A percentile compares a stretch with the other conserved stretches of the same genome.
phyloP scores from a whole-genome alignment of 2,797 vertebrate genomes.

The Macropodus opercularis region DNA sequence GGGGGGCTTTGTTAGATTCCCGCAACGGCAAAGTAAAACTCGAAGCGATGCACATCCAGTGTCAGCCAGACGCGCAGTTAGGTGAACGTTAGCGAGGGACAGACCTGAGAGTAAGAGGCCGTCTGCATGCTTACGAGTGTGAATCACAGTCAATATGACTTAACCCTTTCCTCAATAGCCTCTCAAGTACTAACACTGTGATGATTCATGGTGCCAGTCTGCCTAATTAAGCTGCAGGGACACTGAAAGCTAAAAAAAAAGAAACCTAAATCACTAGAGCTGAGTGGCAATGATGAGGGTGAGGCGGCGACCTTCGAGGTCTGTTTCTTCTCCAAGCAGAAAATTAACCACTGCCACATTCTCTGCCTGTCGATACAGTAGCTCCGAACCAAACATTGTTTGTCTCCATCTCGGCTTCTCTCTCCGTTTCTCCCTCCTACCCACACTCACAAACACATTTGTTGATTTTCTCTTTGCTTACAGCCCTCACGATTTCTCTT shows the following conservation, averaged over 20 bases:
- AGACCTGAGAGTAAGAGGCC: no score
- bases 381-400: constrained; percentile 27
- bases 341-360: constrained; percentile 21
- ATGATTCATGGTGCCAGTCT: constrained; percentile 25
- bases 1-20: constrained; percentile 38
- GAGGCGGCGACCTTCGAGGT: constrained; percentile 10
- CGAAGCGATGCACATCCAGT: constrained; percentile 24
- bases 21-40: constrained; percentile 46
- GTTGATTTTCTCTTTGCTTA: constrained; percentile 16
- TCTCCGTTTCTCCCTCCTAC: not conserved
- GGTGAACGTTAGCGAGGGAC: not conserved
- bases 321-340: constrained; percentile 14
- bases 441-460: constrained; percentile 2
- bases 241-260: not conserved
- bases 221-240: constrained; percentile 27
- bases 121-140: not conserved
- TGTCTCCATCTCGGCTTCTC: constrained; percentile 10
- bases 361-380: constrained; percentile 20
- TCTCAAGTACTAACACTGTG: not conserved
- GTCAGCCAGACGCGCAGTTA: constrained; percentile 28
- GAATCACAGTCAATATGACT: not conserved
- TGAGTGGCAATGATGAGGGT: no score
- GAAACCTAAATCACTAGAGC: not conserved
- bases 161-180: not conserved
- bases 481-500: not conserved